Percentiles rank a stretch among this genome's conserved stretches.
Evolutionary conservation across 2,113 vertebrate species (phyloP).

Genomic region (Petrocephalus zakoni): DNA sequence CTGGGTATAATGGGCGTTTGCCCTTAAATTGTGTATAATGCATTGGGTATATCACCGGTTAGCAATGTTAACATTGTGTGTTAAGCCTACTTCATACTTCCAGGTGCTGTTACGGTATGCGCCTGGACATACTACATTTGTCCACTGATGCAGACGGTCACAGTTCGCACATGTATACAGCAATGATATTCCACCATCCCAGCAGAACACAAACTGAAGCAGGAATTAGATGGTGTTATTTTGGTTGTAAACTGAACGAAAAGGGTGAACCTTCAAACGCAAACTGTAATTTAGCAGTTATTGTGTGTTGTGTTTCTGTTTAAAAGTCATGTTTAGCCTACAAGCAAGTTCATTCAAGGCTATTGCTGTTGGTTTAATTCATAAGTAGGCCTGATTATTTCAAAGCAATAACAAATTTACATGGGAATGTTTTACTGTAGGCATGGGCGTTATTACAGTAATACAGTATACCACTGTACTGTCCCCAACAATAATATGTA

Average conservation of each 20-base stretch:
- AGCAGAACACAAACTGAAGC: too few relatives aligned
- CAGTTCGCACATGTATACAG: too few relatives aligned
- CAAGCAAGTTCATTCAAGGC: not conserved
- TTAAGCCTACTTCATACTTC: not conserved
- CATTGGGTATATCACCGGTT: not conserved
- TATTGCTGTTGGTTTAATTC: not conserved
- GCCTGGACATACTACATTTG: not conserved
- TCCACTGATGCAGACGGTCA: not conserved
- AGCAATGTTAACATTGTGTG: not conserved
- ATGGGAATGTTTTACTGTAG: too few relatives aligned
- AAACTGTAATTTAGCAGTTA: not conserved
- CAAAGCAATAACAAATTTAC: too few relatives aligned
- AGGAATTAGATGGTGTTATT: not conserved
- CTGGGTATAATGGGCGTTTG: not conserved
- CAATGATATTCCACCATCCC: too few relatives aligned
- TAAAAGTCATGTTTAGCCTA: not conserved
- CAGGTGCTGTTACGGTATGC: not conserved
- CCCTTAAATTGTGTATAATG: not conserved
- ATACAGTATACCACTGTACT: too few relatives aligned
- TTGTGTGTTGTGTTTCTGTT: not conserved
- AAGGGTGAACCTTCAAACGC: not conserved
- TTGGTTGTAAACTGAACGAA: not conserved
- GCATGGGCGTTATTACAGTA: too few relatives aligned
- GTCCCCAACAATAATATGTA: too few relatives aligned
- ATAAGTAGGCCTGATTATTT: not conserved